Evolutionary conservation across 2,888 invertebrate genomes (phyloP).

Genomic region (Melanophora roralis): DNA sequence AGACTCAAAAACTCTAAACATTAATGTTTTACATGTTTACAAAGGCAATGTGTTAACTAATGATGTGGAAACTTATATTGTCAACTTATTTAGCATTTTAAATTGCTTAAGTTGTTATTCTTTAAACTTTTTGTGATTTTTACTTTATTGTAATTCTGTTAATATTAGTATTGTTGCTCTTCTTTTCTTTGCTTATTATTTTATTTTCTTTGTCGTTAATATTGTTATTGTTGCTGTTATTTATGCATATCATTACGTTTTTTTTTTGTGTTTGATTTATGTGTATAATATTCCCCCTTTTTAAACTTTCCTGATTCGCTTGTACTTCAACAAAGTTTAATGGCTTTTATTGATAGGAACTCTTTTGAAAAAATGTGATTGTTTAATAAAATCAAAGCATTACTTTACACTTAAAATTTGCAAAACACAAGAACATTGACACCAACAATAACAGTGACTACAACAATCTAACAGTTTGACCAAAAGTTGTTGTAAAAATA

Average conservation of each 20-base stretch:
- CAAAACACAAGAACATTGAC: not conserved
- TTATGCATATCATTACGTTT: not conserved
- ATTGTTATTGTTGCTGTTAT: not conserved
- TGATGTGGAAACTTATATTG: constrained; percentile 49
- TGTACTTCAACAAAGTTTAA: not conserved
- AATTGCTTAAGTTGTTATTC: not conserved
- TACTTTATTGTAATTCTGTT: too few species aligned
- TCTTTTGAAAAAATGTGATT: not conserved
- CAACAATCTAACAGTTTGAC: too few species aligned
- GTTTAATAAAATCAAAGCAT: not conserved
- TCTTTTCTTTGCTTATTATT: not conserved
- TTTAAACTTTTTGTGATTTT: not conserved
- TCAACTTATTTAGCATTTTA: constrained; percentile 32
- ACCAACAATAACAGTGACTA: not conserved
- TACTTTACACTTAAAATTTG: constrained; percentile 5
- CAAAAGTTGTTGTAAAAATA: too few species aligned
- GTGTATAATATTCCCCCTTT: not conserved
- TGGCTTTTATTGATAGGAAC: constrained; percentile 1
- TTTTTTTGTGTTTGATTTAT: not conserved
- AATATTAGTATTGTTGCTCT: not conserved
- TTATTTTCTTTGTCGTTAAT: not conserved
- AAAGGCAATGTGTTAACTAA: constrained; percentile 54
- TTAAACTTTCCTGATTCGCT: not conserved
- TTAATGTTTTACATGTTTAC: constrained; percentile 51
- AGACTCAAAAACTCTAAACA: not conserved